Evolutionary conservation across 2,113 vertebrate species (phyloP), one percentile per base, ranked within the genome.

Genomic region (Egretta garzetta): DNA sequence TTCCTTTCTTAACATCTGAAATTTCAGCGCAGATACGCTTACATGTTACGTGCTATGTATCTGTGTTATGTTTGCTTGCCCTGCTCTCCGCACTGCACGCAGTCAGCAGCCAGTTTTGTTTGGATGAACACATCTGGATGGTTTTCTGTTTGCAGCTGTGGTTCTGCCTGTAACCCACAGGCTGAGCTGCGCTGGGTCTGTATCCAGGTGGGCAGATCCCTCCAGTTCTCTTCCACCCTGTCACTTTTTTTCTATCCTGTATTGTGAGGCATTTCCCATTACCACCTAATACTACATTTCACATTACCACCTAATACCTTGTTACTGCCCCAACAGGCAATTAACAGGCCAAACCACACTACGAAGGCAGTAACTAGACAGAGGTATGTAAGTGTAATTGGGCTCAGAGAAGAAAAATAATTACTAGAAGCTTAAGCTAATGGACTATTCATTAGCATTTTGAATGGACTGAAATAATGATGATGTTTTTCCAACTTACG

Each of bases 281-380:
- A 10, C 63, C 75, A 11, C 19, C 43, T 72, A 45, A 8, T 3
- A 23, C 41, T 27, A 39, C 10, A 8, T 74, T 72, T 91, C 18
- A 4, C 30, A 66, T 27, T 18, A 10, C 63, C 75, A 12, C 19
- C 43, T 72, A 45, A 8, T 3, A 23, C 6, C 35, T 26, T 74
- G 9, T 15, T 86, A 9, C 22, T 64, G 83, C 66, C 41, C 49
- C 58, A 49, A 0, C 0, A 49, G 59, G 33, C 26, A 35, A 6
- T 90, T 43, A 71, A 81, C 24, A 2, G 3, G 28, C 60, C 45
- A 59, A 77, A 47, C 26, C 27, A 52, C 26, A 3, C 14, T 41
- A 0, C 2, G 6, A 67, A 83, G 62, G 6, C 45, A 21, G 1
- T n/a, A 23, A 39, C 30, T 23, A 12, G 21, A 6, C 6, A 22